Evolutionary conservation across 2,797 vertebrate genomes (phyloP).

Genomic region (Novumbra hubbsi): DNA sequence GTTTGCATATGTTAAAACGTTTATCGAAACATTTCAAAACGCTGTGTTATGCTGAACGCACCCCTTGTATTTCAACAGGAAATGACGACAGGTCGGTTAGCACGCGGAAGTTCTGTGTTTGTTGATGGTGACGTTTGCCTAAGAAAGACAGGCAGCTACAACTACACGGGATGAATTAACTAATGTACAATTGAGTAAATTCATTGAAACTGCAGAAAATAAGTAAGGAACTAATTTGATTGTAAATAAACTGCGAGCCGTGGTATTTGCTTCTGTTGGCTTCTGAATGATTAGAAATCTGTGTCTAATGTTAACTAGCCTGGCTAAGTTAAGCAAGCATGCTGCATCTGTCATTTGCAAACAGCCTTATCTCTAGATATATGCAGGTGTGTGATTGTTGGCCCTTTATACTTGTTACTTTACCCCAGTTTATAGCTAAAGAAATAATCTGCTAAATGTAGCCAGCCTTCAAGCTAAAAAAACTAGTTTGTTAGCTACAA

Average conservation of each 20-base stretch:
- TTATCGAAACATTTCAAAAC: too few species aligned
- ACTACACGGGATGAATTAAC: slow-evolving; percentile 38
- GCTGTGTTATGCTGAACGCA: too few species aligned
- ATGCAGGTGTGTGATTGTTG: too few species aligned
- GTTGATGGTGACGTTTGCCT: slow-evolving; percentile 69
- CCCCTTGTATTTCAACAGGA: not conserved
- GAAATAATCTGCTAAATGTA: not conserved
- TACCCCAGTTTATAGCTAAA: not conserved
- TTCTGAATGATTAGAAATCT: not conserved
- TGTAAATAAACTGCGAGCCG: not conserved
- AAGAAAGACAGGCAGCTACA: slow-evolving; percentile 37
- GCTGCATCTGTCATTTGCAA: not conserved
- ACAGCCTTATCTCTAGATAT: not conserved
- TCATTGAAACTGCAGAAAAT: slow-evolving; percentile 22
- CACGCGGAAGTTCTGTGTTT: slow-evolving; percentile 62
- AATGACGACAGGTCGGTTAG: slow-evolving; percentile 35
- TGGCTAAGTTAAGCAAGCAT: not conserved
- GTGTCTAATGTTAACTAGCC: not conserved
- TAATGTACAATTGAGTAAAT: slow-evolving; percentile 21
- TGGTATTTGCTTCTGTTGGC: not conserved
- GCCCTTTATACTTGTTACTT: not conserved
- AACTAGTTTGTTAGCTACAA: not conserved
- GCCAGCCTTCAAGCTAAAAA: not conserved
- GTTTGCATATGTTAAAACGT: too few species aligned
- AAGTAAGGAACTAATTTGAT: slow-evolving; percentile 40